Base-by-base conservation (phyloP, 1,140 invertebrate genomes). In the Apis cerana region DNA sequence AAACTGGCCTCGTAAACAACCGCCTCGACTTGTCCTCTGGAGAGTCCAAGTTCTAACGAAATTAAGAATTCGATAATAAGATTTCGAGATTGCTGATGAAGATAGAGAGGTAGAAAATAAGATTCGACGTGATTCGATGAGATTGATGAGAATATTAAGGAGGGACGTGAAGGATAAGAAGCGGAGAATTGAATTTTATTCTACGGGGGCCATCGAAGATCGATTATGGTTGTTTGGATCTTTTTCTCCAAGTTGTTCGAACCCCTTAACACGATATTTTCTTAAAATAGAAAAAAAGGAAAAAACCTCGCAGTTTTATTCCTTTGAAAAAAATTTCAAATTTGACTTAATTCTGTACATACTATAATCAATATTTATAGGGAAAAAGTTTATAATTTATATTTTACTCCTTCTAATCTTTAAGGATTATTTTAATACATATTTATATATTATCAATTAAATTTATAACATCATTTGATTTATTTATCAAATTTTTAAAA, bases 1-100 rank as follows among this genome's bases (percentile, higher is more conserved):
- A 81, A 82, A 56, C 61, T 54, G 59, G 59, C 23, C 48, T 23
- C 23, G 61, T 82, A 86, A 86, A 86, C 79, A 82, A 33, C 76
- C 68, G 17, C 27, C 72, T 52, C 27, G 59, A 33, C 33, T 43
- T 7, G 17, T 54, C 68, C 27, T 70, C 5, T 4, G 15, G 33
- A 56, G 21, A 52, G 67, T 50, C 56, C 17, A 33, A n/a, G n/a
- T 61, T 61, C 19, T 17, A 27, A 23, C 48, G 68, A 61, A 79
- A 71, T 79, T 61, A 79, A 79, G 33, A 58, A 68, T 68, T 67
- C 52, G 50, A n/a, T 79, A 71, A 79, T 23, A 23, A 52, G 56
- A 71, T 79, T n/a, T n/a, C 48, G 48, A 54, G 67, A 70, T 59
- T 21, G 67, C 48, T 7, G 9, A 12, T 3, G n/a, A 19, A 19